Base-by-base conservation (phyloP, 2,888 invertebrate species). In the Oxytorus armatus region DNA sequence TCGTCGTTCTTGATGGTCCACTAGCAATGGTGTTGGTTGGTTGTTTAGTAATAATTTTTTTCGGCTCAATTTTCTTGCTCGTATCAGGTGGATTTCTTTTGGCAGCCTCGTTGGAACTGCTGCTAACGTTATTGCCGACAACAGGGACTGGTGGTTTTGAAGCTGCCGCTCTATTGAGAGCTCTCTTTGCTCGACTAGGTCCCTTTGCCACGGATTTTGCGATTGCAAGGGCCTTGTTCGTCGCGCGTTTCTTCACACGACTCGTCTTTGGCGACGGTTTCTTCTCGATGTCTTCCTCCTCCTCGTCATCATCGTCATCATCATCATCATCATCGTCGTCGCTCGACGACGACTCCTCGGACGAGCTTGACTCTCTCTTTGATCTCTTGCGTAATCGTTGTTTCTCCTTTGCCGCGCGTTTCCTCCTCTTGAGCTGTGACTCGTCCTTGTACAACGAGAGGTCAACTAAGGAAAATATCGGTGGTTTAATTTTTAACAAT, bases 401-500 rank as follows among this genome's bases (percentile, higher is more conserved):
- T 86, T 90, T 92, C 85, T 93, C 88, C 88, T 93, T 92, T 70
- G 91, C 91, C 21, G 84, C 84, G 79, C 87, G 87, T 88, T 87
- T 90, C 86, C 93, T 94, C 92, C 94, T 95, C 89, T 95, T 95
- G 82, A 97, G 92, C 92, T 97, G 97, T 75, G 96, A 96, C 92
- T 97, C 97, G 90, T 96, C 96, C 90, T 95, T 96, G 92, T 95
- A 97, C 63, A 97, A 93, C 11, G 97, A 97, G 59, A 97, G 93
- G 91, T 97, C 97, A 93, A 97, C 97, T 97, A 44, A 11, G 29
- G 29, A 11, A 21, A 1, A 77, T 36, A 3, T 8, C 4, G 4
- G 10, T 7, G 5, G 36, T 5, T 18, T 57, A 36, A 21, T 23
- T 39, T 16, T 47, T n/a, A 47, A 39, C 14, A 44, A 55, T 49